A percentile compares a stretch with the other conserved stretches of the same genome.
Conservation (phyloP, 2,113 vertebrate species). For the Emydocephalus ijimae region DNA sequence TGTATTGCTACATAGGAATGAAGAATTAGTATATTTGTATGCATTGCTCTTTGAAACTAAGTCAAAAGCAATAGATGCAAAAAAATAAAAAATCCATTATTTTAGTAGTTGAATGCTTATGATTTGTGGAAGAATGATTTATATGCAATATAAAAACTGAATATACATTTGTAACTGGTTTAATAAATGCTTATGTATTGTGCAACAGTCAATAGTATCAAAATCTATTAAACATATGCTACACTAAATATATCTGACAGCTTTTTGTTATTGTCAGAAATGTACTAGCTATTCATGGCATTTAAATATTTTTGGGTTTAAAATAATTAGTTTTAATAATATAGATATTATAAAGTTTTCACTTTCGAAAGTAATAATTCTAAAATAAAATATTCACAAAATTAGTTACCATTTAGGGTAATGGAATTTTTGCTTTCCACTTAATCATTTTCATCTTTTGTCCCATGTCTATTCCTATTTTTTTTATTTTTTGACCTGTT, state of each 20-base stretch:
- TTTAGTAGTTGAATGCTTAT: rapidly evolving
- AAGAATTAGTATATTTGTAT: not conserved
- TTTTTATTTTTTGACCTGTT: not conserved
- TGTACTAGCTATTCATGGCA: not conserved
- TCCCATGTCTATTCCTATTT: not conserved
- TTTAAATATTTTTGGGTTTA: not conserved
- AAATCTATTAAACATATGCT: not conserved
- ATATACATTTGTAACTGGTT: not conserved
- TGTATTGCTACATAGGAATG: not conserved
- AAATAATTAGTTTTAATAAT: not conserved
- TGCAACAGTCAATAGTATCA: not conserved
- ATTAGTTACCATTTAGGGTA: not conserved
- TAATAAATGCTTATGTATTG: not conserved
- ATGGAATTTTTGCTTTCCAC: not conserved
- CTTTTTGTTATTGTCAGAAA: not conserved
- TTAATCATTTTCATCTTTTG: not conserved
- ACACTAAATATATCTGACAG: not conserved
- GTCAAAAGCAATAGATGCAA: not conserved
- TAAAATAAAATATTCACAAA: not conserved
- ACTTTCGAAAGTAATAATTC: not conserved
- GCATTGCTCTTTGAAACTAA: not conserved
- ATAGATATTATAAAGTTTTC: not conserved
- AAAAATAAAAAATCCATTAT: not conserved
- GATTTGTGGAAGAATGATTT: not conserved
- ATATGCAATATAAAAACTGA: not conserved